Evolutionary conservation across 2,888 invertebrate species (phyloP), one percentile per base, ranked within the genome.

Genomic region (Aspidiotus destructor): DNA sequence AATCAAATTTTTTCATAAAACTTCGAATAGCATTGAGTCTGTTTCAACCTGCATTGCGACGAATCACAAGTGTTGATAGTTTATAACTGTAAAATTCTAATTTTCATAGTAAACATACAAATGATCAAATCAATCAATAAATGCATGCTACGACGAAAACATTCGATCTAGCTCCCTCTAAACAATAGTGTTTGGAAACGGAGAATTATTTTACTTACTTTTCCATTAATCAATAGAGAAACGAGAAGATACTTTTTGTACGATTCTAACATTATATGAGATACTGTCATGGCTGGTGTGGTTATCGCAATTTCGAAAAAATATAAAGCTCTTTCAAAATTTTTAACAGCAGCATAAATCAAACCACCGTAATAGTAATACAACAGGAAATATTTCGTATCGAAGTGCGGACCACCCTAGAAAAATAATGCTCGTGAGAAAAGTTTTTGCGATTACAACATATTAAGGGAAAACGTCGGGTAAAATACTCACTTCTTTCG

Each of bases 351-450:
- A 68, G 94, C 86, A 78, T 95, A 97, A 73, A 97, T 92, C 92
- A 97, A 94, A 64, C 97, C 97, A 70, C 96, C 96, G 77, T 98
- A 98, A 78, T 97, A 97, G 77, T 92, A 97, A 78, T 94, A 97
- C 0, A 93, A 82, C 64, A 98, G 82, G 77, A 95, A 95, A 78
- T 92, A 88, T 79, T 90, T 92, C 0, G 90, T 85, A 77, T 92
- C 92, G 79, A 88, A 88, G 76, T 86, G 83, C 72, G 86, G 86
- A 75, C 89, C 89, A 81, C 84, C 77, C 70, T 70, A 48, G 28
- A 62, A 77, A 72, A 79, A 79, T 62, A 70, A 60, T 65, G 64
- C 17, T 16, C 57, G 57, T 53, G 9, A 58, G 7, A 52, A 41
- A 55, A 57, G 28, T 7, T 54, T 54, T 13, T 7, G 15, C 13